phyloP scores from a whole-genome alignment of 1,140 invertebrate genomes.

The Amyelois transitella region DNA sequence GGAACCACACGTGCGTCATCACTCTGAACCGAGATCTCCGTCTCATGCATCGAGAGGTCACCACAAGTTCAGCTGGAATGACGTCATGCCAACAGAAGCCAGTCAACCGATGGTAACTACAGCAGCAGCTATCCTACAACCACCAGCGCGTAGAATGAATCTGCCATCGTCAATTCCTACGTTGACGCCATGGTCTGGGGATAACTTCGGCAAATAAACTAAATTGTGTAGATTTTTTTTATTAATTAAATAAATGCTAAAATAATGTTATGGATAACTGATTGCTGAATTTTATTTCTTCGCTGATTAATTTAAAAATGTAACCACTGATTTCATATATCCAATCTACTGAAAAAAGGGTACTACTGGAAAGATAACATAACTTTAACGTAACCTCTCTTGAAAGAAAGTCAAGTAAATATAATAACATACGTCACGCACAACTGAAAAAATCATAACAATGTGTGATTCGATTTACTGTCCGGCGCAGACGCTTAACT shows the following conservation, averaged over 20 bases:
- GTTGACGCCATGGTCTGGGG: constrained; percentile 31
- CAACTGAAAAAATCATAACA: too few species aligned
- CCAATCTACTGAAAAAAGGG: too few species aligned
- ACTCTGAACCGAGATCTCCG: neutral
- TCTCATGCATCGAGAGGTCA: constrained; percentile 2
- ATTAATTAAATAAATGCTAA: neutral
- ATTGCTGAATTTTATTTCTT: too few species aligned
- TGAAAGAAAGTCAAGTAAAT: too few species aligned
- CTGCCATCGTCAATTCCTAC: constrained; percentile 33
- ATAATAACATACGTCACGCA: too few species aligned
- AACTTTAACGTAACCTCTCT: too few species aligned
- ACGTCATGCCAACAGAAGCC: constrained; percentile 2
- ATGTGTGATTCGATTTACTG: too few species aligned
- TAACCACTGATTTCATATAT: too few species aligned
- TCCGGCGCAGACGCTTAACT: neutral
- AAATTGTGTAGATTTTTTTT: too few species aligned
- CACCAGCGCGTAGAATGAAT: neutral
- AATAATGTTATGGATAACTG: too few species aligned
- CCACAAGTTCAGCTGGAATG: constrained; percentile 20
- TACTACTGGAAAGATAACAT: too few species aligned
- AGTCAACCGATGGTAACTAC: neutral
- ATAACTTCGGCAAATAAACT: constrained; percentile 37
- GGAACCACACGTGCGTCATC: neutral
- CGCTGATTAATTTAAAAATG: too few species aligned
- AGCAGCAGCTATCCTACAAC: neutral